A percentile compares a stretch with the other conserved stretches of the same genome.
Conservation (phyloP, 1,140 invertebrate genomes). For the Phthorimaea operculella region DNA sequence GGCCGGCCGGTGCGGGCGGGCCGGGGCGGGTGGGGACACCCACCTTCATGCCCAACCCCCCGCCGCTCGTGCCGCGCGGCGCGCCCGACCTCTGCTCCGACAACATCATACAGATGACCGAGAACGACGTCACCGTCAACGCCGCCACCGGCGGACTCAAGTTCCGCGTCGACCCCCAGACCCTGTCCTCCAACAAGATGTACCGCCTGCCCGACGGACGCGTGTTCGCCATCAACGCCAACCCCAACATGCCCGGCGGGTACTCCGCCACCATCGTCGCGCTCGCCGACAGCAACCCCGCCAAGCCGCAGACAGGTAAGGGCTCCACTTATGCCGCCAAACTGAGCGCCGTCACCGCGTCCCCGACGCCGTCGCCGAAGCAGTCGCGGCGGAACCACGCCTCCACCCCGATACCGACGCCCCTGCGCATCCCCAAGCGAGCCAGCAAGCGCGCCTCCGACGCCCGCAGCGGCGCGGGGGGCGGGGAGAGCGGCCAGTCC, state of each 20-base stretch:
- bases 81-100: conserved; percentile 29
- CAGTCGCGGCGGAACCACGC: conserved; percentile 3
- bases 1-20: conserved; percentile 15
- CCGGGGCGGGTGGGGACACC: conserved; percentile 22
- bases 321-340: conserved; percentile 47
- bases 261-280: conserved; percentile 66
- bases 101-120: conserved; percentile 65
- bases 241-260: conserved; percentile 61
- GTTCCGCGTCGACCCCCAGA: conserved; percentile 63
- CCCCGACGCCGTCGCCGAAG: conserved; percentile 6
- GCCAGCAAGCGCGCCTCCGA: neutral
- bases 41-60: conserved; percentile 16
- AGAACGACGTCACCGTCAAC: conserved; percentile 64
- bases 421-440: conserved; percentile 11
- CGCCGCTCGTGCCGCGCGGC: conserved; percentile 20
- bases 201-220: conserved; percentile 63
- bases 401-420: conserved; percentile 5
- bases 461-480: too few relatives aligned
- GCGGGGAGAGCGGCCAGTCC: neutral
- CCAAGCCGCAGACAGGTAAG: conserved; percentile 24
- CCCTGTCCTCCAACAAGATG: conserved; percentile 64
- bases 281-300: conserved; percentile 31
- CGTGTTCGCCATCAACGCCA: conserved; percentile 63
- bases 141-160: conserved; percentile 57
- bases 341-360: conserved; percentile 32